Evolutionary conservation across 1,140 invertebrate genomes (phyloP).

Genomic region (Chrysoperla carnea): DNA sequence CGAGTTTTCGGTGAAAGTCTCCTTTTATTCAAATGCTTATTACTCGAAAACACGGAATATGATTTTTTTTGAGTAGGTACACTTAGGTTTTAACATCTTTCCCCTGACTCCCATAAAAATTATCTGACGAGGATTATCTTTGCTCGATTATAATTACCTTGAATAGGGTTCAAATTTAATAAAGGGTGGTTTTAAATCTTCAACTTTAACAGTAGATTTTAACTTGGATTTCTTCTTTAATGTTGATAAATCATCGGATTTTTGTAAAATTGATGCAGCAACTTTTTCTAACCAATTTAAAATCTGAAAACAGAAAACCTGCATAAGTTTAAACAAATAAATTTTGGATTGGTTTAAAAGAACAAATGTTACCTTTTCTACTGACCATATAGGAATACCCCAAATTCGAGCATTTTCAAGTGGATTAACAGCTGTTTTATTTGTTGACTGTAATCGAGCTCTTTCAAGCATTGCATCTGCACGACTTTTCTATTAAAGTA

Average conservation of each 20-base stretch:
- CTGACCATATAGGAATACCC: conserved; percentile 38
- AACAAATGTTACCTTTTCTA: conserved; percentile 26
- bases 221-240: conserved; percentile 14
- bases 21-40: no score
- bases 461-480: conserved; percentile 52
- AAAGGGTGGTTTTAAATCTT: conserved; percentile 22
- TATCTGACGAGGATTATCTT: no score
- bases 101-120: no score
- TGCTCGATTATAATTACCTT: conserved; percentile 16
- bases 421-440: conserved; percentile 28
- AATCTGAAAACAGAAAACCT: conserved; percentile 5
- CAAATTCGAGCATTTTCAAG: conserved; percentile 31
- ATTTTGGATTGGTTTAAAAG: not conserved
- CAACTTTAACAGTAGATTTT: conserved; percentile 6
- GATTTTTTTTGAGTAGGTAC: no score
- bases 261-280: conserved; percentile 16
- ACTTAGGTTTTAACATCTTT: no score
- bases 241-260: conserved; percentile 1
- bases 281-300: conserved; percentile 24
- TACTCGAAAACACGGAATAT: no score
- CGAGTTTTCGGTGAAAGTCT: no score
- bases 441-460: conserved; percentile 27
- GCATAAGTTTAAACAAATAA: not conserved
- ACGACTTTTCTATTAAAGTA: conserved; percentile 30
- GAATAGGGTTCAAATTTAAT: conserved; percentile 30